These are phyloP conservation scores for Protophormia terraenovae DNA, from an alignment of 2,888 invertebrate genomes.

Conservation along the genomic window DNA sequence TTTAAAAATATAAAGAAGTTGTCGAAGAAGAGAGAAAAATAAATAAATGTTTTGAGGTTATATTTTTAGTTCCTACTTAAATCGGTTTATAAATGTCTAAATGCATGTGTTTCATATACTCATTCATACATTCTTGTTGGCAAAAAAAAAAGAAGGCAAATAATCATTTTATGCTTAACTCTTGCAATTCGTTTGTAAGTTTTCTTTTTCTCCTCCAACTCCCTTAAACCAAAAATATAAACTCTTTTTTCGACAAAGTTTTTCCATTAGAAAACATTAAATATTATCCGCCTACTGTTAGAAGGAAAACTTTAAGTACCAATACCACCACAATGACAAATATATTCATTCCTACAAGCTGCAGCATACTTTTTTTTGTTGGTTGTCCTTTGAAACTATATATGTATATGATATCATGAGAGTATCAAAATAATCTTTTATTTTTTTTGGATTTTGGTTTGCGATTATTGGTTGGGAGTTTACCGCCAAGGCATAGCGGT, in stretches of 20 bases:
- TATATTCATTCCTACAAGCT: neutral
- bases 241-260: conserved; percentile 67
- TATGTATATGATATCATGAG: neutral
- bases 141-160: conserved; percentile 14
- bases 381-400: neutral
- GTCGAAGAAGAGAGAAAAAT: neutral
- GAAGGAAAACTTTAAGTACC: conserved; percentile 30
- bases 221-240: conserved; percentile 43
- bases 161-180: conserved; percentile 27
- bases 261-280: conserved; percentile 71
- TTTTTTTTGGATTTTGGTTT: conserved; percentile 12
- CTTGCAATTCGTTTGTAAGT: neutral
- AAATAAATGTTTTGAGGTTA: conserved; percentile 30
- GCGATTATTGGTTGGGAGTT: conserved; percentile 58
- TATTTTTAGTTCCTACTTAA: conserved; percentile 55
- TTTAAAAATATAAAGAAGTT: neutral
- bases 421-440: conserved; percentile 13
- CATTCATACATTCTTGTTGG: neutral
- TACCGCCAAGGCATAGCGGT: neutral
- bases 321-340: conserved; percentile 31
- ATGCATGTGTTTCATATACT: conserved; percentile 54
- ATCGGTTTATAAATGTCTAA: conserved; percentile 67
- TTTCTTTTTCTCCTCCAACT: neutral
- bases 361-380: neutral
- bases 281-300: conserved; percentile 66